These are phyloP conservation scores for Actinemys pallida DNA, from an alignment of 2,113 vertebrate genomes.

Conservation along the genomic window DNA sequence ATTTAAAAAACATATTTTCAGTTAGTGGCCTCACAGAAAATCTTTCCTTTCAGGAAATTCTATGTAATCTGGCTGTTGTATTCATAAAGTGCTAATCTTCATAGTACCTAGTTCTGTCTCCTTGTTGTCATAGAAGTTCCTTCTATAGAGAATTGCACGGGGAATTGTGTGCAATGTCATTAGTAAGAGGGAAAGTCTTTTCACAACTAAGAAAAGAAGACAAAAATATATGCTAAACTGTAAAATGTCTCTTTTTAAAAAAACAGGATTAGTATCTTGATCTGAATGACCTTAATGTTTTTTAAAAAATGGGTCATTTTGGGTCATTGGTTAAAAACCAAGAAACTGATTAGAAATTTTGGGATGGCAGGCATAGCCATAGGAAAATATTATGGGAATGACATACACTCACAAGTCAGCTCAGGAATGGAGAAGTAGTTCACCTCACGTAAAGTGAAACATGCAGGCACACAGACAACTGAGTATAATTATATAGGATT, in stretches of 20 bases:
- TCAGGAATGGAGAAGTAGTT: constrained; percentile 50
- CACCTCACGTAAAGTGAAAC: constrained; percentile 52
- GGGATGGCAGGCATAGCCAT: background rate
- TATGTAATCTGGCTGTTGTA: background rate
- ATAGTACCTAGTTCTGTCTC: background rate
- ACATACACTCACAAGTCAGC: constrained; percentile 10
- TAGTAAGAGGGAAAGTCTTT: background rate
- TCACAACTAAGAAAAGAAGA: background rate
- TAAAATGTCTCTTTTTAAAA: background rate
- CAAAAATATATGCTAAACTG: background rate
- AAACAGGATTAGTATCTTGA: background rate
- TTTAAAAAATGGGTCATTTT: background rate
- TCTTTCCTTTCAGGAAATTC: background rate
- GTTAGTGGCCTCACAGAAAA: background rate
- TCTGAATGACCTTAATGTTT: background rate
- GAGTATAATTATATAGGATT: constrained; percentile 47
- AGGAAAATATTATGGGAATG: background rate
- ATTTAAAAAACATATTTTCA: background rate
- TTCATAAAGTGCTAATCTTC: background rate
- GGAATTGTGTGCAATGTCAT: background rate
- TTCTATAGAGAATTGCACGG: background rate
- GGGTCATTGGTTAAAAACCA: background rate
- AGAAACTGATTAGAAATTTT: constrained; percentile 14
- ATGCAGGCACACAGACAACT: constrained; percentile 47
- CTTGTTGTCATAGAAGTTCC: background rate